These are phyloP conservation scores for Xenotilapia flavipinnis DNA, from an alignment of 2,113 vertebrate genomes.

Conservation along the genomic window DNA sequence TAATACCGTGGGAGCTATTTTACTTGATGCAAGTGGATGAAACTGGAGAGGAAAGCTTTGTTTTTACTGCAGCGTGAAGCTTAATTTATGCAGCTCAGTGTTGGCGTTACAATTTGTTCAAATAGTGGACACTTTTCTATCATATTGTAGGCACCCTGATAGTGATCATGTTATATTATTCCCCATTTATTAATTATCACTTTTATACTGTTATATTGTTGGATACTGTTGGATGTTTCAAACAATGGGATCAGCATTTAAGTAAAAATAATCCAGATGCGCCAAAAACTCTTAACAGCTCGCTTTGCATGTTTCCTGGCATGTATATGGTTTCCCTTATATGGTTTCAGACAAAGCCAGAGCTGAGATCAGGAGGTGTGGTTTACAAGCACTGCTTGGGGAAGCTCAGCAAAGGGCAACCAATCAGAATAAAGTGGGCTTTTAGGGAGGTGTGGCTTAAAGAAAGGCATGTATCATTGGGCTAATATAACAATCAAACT, in stretches of 20 bases:
- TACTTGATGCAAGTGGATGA: neutral
- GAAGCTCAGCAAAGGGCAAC: neutral
- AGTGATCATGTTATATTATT: neutral
- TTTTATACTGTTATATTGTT: neutral
- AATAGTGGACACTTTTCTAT: neutral
- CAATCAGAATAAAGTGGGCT: neutral
- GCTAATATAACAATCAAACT: neutral
- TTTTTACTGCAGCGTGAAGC: neutral
- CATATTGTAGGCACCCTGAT: neutral
- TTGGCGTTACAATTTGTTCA: neutral
- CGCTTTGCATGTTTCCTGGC: neutral
- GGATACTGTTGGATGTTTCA: neutral
- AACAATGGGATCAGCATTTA: neutral
- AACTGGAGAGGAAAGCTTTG: neutral
- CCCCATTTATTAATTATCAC: neutral
- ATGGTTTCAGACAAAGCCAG: neutral
- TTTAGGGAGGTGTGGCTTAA: neutral
- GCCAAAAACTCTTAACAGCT: neutral
- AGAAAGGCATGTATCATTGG: neutral
- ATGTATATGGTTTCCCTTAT: neutral
- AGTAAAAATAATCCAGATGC: neutral
- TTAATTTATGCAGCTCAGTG: neutral
- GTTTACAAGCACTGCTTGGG: neutral
- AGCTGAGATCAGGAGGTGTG: neutral
- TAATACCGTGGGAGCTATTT: neutral